phyloP scores from a whole-genome alignment of 2,113 vertebrate species.

The Myotis davidii region DNA sequence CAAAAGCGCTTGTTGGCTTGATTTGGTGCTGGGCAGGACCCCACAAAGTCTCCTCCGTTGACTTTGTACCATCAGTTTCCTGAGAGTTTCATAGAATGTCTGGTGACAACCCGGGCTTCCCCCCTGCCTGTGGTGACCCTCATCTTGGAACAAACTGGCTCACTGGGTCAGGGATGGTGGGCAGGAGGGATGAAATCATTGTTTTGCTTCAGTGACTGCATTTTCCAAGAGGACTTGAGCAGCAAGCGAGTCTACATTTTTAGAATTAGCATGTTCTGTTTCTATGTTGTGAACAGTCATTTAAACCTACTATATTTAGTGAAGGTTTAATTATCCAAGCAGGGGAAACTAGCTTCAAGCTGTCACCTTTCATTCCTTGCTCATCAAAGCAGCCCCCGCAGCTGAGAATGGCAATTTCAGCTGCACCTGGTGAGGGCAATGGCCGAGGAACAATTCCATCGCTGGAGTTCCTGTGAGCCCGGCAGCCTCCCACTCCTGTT shows the following conservation, averaged over 20 bases:
- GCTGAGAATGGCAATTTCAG: slow-evolving; percentile 32
- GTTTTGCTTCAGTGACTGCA: not conserved
- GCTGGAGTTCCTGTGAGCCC: not conserved
- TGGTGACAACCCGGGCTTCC: not conserved
- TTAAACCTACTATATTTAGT: slow-evolving; percentile 72
- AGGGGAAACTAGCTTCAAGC: slow-evolving; percentile 64
- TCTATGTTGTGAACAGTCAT: slow-evolving; percentile 64
- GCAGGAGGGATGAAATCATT: slow-evolving; percentile 18
- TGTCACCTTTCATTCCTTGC: slow-evolving; percentile 60
- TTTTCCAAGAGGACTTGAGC: slow-evolving; percentile 47
- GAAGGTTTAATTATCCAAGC: slow-evolving; percentile 71
- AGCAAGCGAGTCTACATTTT: slow-evolving; percentile 66
- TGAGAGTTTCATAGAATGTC: not conserved
- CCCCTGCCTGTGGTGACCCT: not conserved
- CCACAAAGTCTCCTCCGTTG: not conserved
- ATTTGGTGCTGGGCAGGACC: not conserved
- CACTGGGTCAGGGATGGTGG: not conserved
- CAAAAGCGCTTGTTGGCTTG: not conserved
- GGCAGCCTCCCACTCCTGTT: not conserved
- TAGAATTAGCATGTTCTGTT: slow-evolving; percentile 68
- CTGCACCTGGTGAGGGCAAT: not conserved
- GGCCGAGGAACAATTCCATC: not conserved
- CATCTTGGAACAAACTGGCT: slow-evolving; percentile 2
- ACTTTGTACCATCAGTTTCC: not conserved
- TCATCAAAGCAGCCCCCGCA: slow-evolving; percentile 32